Evolutionary conservation across 2,113 vertebrate species (phyloP).

Genomic region (Psittacus erithacus): DNA sequence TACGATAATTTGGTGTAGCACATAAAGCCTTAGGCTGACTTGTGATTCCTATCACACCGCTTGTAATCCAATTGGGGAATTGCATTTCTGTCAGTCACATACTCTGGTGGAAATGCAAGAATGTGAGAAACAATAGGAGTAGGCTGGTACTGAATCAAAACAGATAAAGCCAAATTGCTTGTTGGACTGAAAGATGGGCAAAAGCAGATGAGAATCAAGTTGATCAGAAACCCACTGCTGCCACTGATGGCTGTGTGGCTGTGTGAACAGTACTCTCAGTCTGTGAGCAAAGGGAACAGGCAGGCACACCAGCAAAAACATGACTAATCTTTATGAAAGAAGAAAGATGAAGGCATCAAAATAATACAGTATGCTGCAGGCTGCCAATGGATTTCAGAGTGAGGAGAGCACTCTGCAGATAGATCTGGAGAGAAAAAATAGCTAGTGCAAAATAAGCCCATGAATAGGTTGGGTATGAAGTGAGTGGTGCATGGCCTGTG

Average conservation of each 20-base stretch:
- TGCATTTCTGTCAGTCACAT: slow-evolving; percentile 29
- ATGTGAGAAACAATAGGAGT: slow-evolving; percentile 58
- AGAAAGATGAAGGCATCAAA: neutral
- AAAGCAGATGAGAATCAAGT: neutral
- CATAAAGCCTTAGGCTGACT: slow-evolving; percentile 28
- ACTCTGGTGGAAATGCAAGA: slow-evolving; percentile 43
- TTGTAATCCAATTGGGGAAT: slow-evolving; percentile 39
- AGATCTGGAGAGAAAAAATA: neutral
- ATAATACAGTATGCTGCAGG: neutral
- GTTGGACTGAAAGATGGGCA: slow-evolving; percentile 11
- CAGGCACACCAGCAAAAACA: neutral
- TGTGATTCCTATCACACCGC: slow-evolving; percentile 23
- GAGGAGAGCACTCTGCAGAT: neutral
- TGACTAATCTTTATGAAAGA: neutral
- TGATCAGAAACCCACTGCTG: neutral
- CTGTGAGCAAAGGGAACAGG: neutral
- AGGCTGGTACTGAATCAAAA: slow-evolving; percentile 12
- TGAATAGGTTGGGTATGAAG: neutral
- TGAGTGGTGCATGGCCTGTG: rapidly evolving
- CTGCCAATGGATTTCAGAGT: neutral
- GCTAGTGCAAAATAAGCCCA: neutral
- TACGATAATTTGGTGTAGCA: slow-evolving; percentile 20
- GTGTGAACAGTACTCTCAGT: neutral
- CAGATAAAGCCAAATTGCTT: slow-evolving; percentile 40
- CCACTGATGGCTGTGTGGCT: neutral